Percentiles rank a stretch among this genome's conserved stretches.
Conservation (phyloP, 2,113 vertebrate genomes). For the Oenanthe melanoleuca region DNA sequence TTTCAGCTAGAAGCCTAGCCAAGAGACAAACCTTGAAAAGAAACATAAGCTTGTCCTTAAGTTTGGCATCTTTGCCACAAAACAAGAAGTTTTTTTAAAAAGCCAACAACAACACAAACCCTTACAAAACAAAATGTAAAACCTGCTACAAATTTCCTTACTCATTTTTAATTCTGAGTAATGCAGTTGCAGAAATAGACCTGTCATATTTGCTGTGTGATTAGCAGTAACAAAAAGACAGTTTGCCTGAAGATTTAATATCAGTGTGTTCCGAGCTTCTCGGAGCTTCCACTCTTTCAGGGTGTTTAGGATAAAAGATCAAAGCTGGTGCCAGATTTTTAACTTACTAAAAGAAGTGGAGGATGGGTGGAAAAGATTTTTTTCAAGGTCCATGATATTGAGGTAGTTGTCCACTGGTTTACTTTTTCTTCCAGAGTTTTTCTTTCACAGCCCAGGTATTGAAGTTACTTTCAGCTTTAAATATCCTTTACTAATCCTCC, state of each 20-base stretch:
- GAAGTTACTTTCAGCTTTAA: background rate
- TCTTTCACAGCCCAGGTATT: background rate
- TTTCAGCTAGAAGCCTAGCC: background rate
- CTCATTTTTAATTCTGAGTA: background rate
- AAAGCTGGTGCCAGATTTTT: background rate
- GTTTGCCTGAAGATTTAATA: background rate
- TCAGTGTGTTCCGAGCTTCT: background rate
- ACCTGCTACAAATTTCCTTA: background rate
- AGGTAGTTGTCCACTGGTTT: background rate
- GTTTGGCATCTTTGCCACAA: background rate
- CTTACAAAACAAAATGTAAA: background rate
- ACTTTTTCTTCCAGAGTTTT: background rate
- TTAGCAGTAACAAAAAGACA: background rate
- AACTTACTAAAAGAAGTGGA: fast-evolving
- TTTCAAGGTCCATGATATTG: background rate
- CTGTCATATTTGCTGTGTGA: background rate
- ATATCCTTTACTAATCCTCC: background rate
- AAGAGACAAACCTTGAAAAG: background rate
- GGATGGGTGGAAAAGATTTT: background rate
- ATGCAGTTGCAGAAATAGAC: background rate
- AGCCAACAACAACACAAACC: background rate
- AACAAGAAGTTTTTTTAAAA: background rate
- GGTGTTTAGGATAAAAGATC: background rate
- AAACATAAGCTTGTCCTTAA: background rate
- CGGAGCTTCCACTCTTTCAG: background rate